phyloP scores from a whole-genome alignment of 2,113 vertebrate species.

The Takifugu bimaculatus region DNA sequence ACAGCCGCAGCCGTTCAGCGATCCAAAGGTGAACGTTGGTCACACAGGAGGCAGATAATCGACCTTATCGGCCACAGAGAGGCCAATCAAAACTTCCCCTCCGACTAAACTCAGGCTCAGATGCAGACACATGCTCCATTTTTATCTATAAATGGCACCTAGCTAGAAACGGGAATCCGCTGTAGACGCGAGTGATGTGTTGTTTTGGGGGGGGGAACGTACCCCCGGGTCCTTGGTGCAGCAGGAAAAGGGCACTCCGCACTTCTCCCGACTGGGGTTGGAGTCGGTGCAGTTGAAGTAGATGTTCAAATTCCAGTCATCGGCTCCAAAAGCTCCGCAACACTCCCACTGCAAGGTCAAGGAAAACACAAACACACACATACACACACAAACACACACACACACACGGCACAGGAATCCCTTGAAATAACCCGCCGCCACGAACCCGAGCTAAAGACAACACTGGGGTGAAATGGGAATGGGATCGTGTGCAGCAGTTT shows the following conservation, averaged over 20 bases:
- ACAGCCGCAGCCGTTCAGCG: no score
- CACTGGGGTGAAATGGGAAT: conserved; percentile 3
- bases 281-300: conserved; percentile 99
- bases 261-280: conserved; percentile 94
- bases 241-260: conserved; percentile 96
- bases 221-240: conserved; percentile 98
- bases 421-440: not conserved
- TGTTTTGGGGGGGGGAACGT: conserved; percentile 28
- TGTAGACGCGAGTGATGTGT: no score
- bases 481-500: not conserved
- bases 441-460: conserved; percentile 8
- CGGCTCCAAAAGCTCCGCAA: conserved; percentile 94
- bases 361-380: conserved; percentile 18
- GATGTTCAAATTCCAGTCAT: conserved; percentile 99
- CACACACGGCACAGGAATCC: not conserved
- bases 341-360: conserved; percentile 88
- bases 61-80: conserved; percentile 15
- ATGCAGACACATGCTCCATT: no score
- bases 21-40: no score
- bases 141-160: no score
- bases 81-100: conserved; percentile 10
- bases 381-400: not conserved
- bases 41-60: conserved; percentile 45
- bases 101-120: not conserved
- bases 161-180: no score